Evolutionary conservation across 2,888 invertebrate genomes (phyloP), one percentile per base, ranked within the genome.

Genomic region (Nymphalis c-album): DNA sequence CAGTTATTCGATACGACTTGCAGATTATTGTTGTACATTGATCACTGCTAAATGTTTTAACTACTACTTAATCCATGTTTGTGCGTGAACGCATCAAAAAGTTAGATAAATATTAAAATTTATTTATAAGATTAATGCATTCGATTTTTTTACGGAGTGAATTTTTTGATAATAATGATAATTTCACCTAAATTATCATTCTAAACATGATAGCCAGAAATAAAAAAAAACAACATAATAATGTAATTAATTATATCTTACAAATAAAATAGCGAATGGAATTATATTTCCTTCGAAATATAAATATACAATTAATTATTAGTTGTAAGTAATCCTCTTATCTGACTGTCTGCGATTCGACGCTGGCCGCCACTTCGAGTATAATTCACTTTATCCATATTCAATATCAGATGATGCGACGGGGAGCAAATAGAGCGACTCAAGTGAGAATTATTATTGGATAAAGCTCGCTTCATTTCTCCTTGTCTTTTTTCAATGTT

Each of bases 401-500:
- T 91, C 89, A 90, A 91, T 91, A 91, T 91, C 91, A 88, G 88
- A 87, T 82, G 85, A 87, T 87, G 88, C 87, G 85, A 81, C 84
- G 86, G 67, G 61, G 64, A 83, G 86, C 90, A 91, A 91, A 91
- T 90, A 90, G 87, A 90, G 84, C 89, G 88, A 87, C 86, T 86
- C 88, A 83, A 91, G 88, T 90, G 90, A 89, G 85, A 90, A 90
- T 90, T 91, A 90, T 90, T 90, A 90, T 91, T 89, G 90, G 85
- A 90, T 90, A 88, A 88, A 88, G 85, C 85, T 81, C 84, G 84
- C 80, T 84, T 86, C 63, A 53, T 51, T 57, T 63, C 31, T 35
- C 46, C 57, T 63, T 63, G 47, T 55, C 55, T 62, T 68, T 68
- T 55, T 68, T 58, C 46, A 48, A 18, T 66, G 51, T 57, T 53